phyloP scores from a whole-genome alignment of 2,888 invertebrate species.

The Teleiodes luculella region DNA sequence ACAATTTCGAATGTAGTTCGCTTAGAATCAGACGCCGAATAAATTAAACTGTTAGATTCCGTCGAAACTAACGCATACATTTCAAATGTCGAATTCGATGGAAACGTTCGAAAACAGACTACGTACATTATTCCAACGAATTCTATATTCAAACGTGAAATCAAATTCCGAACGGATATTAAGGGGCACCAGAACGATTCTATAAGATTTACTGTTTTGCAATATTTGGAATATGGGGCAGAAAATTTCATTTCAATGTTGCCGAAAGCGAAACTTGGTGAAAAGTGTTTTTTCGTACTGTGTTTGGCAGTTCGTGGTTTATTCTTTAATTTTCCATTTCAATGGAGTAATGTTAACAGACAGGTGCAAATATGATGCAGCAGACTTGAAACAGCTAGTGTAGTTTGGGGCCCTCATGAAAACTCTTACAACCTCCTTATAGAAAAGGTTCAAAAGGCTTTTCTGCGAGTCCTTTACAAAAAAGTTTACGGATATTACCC shows the following conservation, averaged over 20 bases:
- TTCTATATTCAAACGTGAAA: constrained; percentile 30
- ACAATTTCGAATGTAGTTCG: too few relatives aligned
- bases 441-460: too few relatives aligned
- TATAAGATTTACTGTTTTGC: constrained; percentile 7
- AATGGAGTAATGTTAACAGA: too few relatives aligned
- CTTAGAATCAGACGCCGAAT: background rate
- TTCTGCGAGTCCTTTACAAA: too few relatives aligned
- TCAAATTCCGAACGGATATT: constrained; percentile 17
- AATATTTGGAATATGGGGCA: constrained; percentile 11
- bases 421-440: too few relatives aligned
- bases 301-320: background rate
- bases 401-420: too few relatives aligned
- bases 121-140: constrained; percentile 21
- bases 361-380: too few relatives aligned
- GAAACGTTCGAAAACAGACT: constrained; percentile 21
- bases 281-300: background rate
- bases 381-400: too few relatives aligned
- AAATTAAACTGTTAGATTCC: background rate
- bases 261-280: background rate
- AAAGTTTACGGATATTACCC: too few relatives aligned
- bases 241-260: background rate
- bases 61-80: background rate
- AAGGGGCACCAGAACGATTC: constrained; percentile 3
- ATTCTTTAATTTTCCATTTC: too few relatives aligned
- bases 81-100: constrained; percentile 6